phyloP scores from a whole-genome alignment of 2,888 invertebrate species.

The Pterostichus madidus region DNA sequence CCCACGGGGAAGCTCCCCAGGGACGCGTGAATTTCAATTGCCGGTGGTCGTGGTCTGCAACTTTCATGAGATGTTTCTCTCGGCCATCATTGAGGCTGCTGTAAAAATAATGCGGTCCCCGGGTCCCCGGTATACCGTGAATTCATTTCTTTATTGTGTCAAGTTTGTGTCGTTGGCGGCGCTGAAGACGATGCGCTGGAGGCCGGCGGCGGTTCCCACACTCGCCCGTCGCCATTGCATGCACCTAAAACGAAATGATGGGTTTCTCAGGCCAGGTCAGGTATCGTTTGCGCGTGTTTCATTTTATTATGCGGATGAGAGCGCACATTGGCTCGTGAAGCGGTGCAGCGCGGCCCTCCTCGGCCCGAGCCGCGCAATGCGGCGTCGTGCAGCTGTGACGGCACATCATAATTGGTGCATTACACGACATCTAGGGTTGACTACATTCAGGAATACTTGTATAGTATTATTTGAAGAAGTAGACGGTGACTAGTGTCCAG shows the following conservation, averaged over 20 bases:
- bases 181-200: conserved; percentile 47
- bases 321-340: conserved; percentile 53
- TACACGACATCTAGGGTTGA: not conserved
- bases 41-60: conserved; percentile 68
- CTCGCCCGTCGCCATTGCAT: conserved; percentile 11
- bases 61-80: conserved; percentile 67
- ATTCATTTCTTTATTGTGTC: conserved; percentile 67
- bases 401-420: conserved; percentile 28
- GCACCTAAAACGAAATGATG: conserved; percentile 69
- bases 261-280: conserved; percentile 64
- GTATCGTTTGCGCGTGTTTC: conserved; percentile 45
- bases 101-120: conserved; percentile 67
- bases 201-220: conserved; percentile 46
- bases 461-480: no score
- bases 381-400: conserved; percentile 50
- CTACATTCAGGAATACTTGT: no score
- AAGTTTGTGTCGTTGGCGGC: conserved; percentile 55
- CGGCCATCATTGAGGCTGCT: conserved; percentile 65
- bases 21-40: conserved; percentile 67
- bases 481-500: no score
- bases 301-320: conserved; percentile 56
- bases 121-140: conserved; percentile 57
- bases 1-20: conserved; percentile 68
- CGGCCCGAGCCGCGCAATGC: conserved; percentile 35
- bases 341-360: not conserved